A percentile compares a stretch with the other conserved stretches of the same genome.
Conservation (phyloP, 2,888 invertebrate species). For the Apocheima hispidaria region DNA sequence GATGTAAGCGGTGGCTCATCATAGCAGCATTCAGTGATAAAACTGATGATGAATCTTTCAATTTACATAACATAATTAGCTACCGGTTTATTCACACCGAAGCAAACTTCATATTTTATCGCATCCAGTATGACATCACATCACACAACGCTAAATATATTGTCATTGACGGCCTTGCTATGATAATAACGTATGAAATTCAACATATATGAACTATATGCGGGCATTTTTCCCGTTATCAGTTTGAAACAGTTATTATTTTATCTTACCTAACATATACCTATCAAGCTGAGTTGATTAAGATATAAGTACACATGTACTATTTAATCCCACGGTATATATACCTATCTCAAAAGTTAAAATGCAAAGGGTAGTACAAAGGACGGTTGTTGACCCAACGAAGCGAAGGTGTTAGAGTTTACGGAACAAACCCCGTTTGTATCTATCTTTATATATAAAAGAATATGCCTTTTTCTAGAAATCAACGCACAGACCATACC, state of each 20-base stretch:
- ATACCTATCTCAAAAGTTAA: no score
- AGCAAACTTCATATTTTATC: background rate
- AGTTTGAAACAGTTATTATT: background rate
- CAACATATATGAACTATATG: background rate
- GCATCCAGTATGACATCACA: constrained; percentile 2
- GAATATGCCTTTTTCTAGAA: no score
- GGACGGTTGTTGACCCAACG: no score
- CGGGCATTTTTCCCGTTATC: background rate
- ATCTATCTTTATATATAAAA: no score
- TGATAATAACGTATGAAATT: background rate
- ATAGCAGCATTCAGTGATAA: no score
- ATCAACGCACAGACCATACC: no score
- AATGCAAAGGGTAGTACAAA: no score
- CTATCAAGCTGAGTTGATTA: background rate
- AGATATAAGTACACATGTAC: background rate
- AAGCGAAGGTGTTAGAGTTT: no score
- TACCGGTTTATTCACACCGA: background rate
- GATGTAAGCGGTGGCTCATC: no score
- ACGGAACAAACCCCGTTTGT: no score
- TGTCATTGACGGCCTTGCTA: background rate
- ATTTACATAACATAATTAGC: background rate
- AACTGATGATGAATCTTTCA: background rate
- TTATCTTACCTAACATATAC: background rate
- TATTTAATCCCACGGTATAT: no score
- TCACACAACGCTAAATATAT: background rate